A percentile compares a stretch with the other conserved stretches of the same genome.
These are phyloP conservation scores for Lasioglossum villosulum DNA, from an alignment of 2,888 invertebrate genomes.

Conservation along the genomic window DNA sequence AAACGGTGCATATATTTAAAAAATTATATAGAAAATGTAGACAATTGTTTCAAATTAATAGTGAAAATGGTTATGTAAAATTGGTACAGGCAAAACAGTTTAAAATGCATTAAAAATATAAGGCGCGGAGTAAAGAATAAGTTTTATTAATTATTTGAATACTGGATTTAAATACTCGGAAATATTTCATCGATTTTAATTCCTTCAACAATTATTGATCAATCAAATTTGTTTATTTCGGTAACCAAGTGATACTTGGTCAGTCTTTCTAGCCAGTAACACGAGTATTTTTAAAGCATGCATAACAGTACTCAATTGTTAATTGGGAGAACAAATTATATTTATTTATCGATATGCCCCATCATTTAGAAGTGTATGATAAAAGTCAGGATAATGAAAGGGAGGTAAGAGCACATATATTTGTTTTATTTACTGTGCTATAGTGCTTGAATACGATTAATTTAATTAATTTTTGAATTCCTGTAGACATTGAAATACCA, in stretches of 20 bases:
- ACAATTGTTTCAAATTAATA: not conserved
- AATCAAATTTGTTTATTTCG: conserved; percentile 33
- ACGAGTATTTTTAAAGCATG: not conserved
- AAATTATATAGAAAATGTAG: not conserved
- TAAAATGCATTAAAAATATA: not conserved
- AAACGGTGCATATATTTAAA: not conserved
- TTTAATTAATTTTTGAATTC: not conserved
- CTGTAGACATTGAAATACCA: conserved; percentile 85
- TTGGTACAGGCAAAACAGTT: not conserved
- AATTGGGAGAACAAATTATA: not conserved
- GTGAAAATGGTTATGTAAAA: not conserved
- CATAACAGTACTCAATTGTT: not conserved
- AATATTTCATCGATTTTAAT: conserved; percentile 12
- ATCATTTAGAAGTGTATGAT: conserved; percentile 35
- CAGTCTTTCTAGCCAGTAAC: not conserved
- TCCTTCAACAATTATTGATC: conserved; percentile 17
- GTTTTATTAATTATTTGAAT: not conserved
- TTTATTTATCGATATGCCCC: conserved; percentile 31
- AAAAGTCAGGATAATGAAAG: conserved; percentile 42
- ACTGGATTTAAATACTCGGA: not conserved
- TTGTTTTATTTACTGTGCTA: not conserved
- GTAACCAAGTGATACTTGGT: conserved; percentile 39
- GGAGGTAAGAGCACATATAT: conserved; percentile 42
- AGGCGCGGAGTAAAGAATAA: not conserved
- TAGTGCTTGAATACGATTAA: not conserved